These are phyloP conservation scores for Porphyrio hochstetteri DNA, from an alignment of 2,113 vertebrate species.

Conservation along the genomic window DNA sequence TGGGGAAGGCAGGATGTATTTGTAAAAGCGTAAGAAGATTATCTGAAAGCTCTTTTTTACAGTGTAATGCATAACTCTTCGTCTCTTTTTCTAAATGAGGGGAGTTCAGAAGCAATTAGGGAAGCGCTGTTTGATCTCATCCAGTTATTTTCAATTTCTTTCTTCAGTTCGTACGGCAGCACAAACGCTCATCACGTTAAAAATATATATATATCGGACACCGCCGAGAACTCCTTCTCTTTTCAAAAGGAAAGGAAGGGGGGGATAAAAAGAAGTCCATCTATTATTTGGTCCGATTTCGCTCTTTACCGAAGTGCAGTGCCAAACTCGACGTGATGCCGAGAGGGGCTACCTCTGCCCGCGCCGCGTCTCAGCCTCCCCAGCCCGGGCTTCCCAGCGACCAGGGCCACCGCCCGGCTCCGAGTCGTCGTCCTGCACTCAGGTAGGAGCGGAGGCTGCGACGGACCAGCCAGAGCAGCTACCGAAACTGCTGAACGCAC, in stretches of 20 bases:
- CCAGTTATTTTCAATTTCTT: slow-evolving; percentile 42
- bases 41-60: background rate
- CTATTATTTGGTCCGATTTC: background rate
- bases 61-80: background rate
- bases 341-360: slow-evolving; percentile 6
- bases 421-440: slow-evolving; percentile 1
- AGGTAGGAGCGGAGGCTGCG: slow-evolving; percentile 43
- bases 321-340: slow-evolving; percentile 2
- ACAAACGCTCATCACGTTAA: background rate
- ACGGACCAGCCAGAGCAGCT: background rate
- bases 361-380: background rate
- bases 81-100: slow-evolving; percentile 6
- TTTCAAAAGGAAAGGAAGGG: background rate
- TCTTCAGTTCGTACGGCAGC: slow-evolving; percentile 8
- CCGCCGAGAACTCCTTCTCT: background rate
- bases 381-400: background rate
- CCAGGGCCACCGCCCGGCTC: background rate
- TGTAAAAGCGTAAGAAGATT: background rate
- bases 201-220: background rate
- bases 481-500: background rate
- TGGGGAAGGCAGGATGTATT: background rate
- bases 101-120: slow-evolving; percentile 40
- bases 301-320: background rate
- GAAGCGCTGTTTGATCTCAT: slow-evolving; percentile 40
- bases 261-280: background rate